Base-by-base conservation (phyloP, 2,113 vertebrate genomes). In the Cryptomyrus ogoouensis region DNA sequence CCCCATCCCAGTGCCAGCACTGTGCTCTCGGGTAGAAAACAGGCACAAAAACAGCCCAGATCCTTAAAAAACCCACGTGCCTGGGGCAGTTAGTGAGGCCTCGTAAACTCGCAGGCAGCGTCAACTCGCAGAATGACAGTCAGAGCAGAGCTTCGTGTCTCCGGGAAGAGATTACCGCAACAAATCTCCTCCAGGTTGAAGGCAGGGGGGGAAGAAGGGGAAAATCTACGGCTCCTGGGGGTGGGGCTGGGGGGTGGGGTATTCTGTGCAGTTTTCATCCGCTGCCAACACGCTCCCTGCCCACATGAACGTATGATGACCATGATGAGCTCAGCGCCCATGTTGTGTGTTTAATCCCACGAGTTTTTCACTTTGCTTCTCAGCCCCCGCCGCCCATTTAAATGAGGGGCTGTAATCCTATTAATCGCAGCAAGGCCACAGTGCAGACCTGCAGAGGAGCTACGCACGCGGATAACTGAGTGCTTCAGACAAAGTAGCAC, bases 91-190 rank as follows among this genome's bases (percentile, higher is more conserved):
- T 50, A 5, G 44, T 84, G 86, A 87, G 21, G 46, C 24, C 62
- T 85, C 24, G 31, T 88, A 83, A 83, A 46, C 88, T 62, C 44
- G 47, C 88, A 44, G 86, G 88, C 62, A 52, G 88, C 31, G 31
- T 88, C 87, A 83, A 46, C 88, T 62, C 44, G 39, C 88, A 44
- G 86, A 88, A 49, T 85, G 87, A 80, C 66, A 70, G 90, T 90
- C 87, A 90, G 42, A 44, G 90, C 91, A 90, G 47, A 44, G 90
- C 90, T 90, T 90, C 89, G 86, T 90, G 74, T 86, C 90, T 91
- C 87, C 53, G 77, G 91, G 91, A 47, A 83, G 56, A 88, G 91
- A 93, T 92, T 90, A 93, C 70, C 3, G 49, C 31, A 88, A 58
- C 42, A 91, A 88, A 89, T 91, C 90, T 84, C 56, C 56, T 85